These are phyloP conservation scores for Etheostoma spectabile DNA, from an alignment of 2,113 vertebrate species.

Conservation along the genomic window DNA sequence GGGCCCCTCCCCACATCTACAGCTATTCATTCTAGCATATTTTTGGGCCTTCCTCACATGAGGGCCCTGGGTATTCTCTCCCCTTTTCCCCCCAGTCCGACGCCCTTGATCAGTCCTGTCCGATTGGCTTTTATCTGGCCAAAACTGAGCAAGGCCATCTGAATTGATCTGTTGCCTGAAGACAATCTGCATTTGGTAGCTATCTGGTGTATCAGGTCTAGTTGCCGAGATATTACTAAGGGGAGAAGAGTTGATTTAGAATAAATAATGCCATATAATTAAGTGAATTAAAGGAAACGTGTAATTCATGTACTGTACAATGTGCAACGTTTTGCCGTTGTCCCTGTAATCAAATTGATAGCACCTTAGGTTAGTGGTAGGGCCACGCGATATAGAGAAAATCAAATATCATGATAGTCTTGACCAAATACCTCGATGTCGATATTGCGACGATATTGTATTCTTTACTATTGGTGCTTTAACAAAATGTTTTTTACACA, in stretches of 20 bases:
- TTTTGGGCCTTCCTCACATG: no score
- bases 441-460: no score
- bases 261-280: background rate
- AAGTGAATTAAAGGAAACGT: background rate
- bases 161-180: slow-evolving; percentile 11
- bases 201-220: background rate
- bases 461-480: no score
- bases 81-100: no score
- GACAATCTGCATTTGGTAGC: slow-evolving; percentile 15
- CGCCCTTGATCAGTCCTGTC: background rate
- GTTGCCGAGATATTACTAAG: slow-evolving; percentile 12
- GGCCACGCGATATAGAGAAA: no score
- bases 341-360: no score
- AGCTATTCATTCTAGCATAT: no score
- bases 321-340: background rate
- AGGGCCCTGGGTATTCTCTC: no score
- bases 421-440: no score
- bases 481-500: no score
- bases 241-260: background rate
- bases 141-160: slow-evolving; percentile 29
- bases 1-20: no score
- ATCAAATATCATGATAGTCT: no score
- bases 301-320: background rate
- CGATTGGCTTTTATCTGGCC: slow-evolving; percentile 7
- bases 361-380: background rate